Evolutionary conservation across 2,113 vertebrate genomes (phyloP).

Genomic region (Ellobius talpinus): DNA sequence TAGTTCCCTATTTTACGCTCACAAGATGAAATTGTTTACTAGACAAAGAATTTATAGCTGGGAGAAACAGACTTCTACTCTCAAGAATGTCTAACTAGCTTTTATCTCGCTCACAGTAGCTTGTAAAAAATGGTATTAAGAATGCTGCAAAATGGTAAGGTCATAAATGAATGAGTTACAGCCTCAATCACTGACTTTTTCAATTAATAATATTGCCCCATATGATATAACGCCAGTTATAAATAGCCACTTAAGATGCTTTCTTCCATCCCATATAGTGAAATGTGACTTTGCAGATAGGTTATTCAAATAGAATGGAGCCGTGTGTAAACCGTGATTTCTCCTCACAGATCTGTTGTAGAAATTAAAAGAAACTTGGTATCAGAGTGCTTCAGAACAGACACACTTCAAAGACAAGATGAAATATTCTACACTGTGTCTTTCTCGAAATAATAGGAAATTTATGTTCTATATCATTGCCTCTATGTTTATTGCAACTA

Average conservation of each 20-base stretch:
- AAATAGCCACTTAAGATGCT: constrained; percentile 60
- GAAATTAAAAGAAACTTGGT: constrained; percentile 9
- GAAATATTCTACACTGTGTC: constrained; percentile 2
- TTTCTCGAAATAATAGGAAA: constrained; percentile 31
- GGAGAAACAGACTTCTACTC: constrained; percentile 55
- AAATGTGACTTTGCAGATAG: constrained; percentile 42
- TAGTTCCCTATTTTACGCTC: constrained; percentile 39
- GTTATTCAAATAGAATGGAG: constrained; percentile 26
- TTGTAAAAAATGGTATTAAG: constrained; percentile 29
- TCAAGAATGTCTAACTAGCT: constrained; percentile 41
- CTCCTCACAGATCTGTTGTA: constrained; percentile 6
- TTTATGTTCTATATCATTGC: constrained; percentile 33
- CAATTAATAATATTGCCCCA: constrained; percentile 49
- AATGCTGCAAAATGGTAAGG: constrained; percentile 47
- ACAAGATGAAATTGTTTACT: constrained; percentile 63
- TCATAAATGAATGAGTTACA: constrained; percentile 58
- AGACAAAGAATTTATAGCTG: constrained; percentile 62
- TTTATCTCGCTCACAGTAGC: constrained; percentile 14
- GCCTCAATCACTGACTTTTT: constrained; percentile 53
- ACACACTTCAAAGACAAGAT: neutral
- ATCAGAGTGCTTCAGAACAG: neutral
- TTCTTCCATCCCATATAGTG: neutral
- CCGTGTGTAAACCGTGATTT: neutral
- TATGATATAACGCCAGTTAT: constrained; percentile 52
- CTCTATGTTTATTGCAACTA: constrained; percentile 20